Evolutionary conservation across 2,113 vertebrate species (phyloP), one percentile per base, ranked within the genome.

Genomic region (Mesembrinibis cayennensis): DNA sequence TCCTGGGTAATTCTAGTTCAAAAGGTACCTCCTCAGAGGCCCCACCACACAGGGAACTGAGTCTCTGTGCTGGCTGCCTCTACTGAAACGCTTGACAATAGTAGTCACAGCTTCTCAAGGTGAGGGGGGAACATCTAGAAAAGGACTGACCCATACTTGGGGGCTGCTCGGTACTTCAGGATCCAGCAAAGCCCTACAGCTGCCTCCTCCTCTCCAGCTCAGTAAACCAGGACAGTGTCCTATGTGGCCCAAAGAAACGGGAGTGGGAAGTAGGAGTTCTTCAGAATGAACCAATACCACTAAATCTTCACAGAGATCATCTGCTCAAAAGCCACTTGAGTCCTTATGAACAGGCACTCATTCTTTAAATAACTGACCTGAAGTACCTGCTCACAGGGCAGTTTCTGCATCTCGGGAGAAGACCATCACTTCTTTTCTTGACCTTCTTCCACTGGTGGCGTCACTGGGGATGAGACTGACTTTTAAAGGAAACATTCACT

Each of bases 341-440:
- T 58, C 30, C 36, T 76, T 52, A 44, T 14, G 47, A 78, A 53
- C 70, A 40, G 38, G 74, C 81, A 78, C 72, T 71, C 4, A 2
- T 58, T 85, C 87, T 94, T 82, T 89, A 94, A 93, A 62, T 61
- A 93, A 82, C 44, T 92, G 72, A 83, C 70, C 71, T 61, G 62
- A 84, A 66, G 63, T 81, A 95, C 71, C 77, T 95, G 89, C 76
- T 73, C 34, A 45, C 38, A 29, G 55, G 62, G 49, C 38, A 71
- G 40, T 55, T 91, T 77, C 63, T 56, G 45, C 53, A 90, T 71
- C 83, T 36, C 12, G 3, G 74, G 78, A 93, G 22, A 87, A 65
- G 26, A 73, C 12, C 11, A 82, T 49, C 27, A 13, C 58, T 79
- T 65, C 30, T 72, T 70, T 59, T 79, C 73, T 67, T 2, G 2